Evolutionary conservation across 2,888 invertebrate species (phyloP).

Genomic region (Venusia cambrica): DNA sequence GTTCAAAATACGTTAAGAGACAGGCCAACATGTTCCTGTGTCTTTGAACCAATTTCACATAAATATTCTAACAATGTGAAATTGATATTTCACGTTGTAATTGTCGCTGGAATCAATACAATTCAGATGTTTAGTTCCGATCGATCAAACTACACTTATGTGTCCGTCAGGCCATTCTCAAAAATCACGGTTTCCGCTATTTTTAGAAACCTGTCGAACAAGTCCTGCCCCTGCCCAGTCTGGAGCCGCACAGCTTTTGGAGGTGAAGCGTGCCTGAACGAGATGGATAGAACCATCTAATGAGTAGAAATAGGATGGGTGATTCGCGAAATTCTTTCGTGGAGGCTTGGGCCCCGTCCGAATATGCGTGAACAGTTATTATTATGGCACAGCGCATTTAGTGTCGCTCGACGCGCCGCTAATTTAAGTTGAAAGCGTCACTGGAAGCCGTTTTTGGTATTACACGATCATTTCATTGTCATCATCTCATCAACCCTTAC

Average conservation of each 20-base stretch:
- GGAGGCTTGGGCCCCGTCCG: conserved; percentile 33
- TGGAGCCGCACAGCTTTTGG: conserved; percentile 70
- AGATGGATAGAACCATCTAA: conserved; percentile 55
- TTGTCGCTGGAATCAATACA: too few species aligned
- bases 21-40: too few species aligned
- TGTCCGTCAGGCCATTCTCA: conserved; percentile 46
- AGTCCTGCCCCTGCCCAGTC: conserved; percentile 64
- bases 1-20: too few species aligned
- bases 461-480: too few species aligned
- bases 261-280: conserved; percentile 73
- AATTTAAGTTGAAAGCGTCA: too few species aligned
- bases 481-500: too few species aligned
- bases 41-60: too few species aligned
- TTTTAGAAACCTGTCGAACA: conserved; percentile 75
- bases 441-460: too few species aligned
- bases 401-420: too few species aligned
- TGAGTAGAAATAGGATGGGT: conserved; percentile 63
- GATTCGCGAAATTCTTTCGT: conserved; percentile 68
- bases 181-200: conserved; percentile 66
- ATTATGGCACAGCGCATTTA: conserved; percentile 26
- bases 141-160: conserved; percentile 18
- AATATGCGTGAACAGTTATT: conserved; percentile 41
- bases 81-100: too few species aligned
- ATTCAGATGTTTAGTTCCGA: too few species aligned
- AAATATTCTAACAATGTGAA: too few species aligned